phyloP scores from a whole-genome alignment of 35 echinoderm and acorn worm genomes.

The Strongylocentrotus purpuratus region DNA sequence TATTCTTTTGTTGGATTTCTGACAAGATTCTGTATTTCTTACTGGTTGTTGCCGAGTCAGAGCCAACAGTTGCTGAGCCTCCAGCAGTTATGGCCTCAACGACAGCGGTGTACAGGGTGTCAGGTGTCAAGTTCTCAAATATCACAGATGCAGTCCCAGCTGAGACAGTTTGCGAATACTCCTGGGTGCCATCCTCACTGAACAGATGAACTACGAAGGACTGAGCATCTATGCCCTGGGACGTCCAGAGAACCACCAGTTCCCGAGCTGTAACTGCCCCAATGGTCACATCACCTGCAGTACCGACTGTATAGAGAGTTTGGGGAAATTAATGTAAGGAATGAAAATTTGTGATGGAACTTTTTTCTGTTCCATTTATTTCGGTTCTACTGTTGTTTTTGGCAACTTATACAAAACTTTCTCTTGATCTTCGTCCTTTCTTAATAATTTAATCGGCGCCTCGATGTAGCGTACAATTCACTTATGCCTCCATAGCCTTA shows the following conservation, averaged over 20 bases:
- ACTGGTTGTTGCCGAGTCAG: constrained; percentile 13
- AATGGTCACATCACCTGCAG: not conserved
- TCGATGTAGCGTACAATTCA: not conserved
- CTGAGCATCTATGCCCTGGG: not conserved
- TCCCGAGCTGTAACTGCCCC: constrained; percentile 13
- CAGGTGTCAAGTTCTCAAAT: not conserved
- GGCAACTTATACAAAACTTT: not conserved
- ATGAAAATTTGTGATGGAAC: not conserved
- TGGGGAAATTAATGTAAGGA: not conserved
- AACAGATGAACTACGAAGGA: not conserved
- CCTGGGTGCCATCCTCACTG: not conserved
- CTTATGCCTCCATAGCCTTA: not conserved
- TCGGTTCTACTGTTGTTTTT: not conserved
- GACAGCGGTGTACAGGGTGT: not conserved
- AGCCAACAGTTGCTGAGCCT: not conserved
- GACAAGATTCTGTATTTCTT: not conserved
- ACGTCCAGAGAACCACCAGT: not conserved
- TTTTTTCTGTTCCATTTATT: not conserved
- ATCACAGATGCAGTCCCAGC: not conserved
- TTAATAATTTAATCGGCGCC: not conserved
- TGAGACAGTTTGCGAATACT: not conserved
- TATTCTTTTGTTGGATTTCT: not conserved
- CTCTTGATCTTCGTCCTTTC: not conserved
- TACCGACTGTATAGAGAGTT: not conserved
- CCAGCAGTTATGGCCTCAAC: not conserved